Conservation (phyloP, 2,888 invertebrate species). For the Thymelicus sylvestris region DNA sequence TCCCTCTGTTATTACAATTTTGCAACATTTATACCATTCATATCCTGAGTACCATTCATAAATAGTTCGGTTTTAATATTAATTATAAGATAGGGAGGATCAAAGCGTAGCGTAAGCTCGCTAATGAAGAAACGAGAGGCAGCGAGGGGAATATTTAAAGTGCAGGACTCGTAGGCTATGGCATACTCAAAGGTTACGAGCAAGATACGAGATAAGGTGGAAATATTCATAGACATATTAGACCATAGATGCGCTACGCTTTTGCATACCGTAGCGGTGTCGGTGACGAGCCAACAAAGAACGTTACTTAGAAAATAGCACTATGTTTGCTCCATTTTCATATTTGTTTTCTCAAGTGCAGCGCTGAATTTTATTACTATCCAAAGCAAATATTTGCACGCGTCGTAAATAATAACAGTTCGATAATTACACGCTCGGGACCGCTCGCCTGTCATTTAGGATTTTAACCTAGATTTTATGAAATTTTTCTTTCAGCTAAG, state of each 20-base stretch:
- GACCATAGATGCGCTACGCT: slow-evolving; percentile 12
- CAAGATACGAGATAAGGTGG: slow-evolving; percentile 23
- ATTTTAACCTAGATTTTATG: background rate
- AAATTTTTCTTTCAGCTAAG: no score
- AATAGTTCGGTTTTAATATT: background rate
- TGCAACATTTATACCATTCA: no score
- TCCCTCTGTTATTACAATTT: no score
- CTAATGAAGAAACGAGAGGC: slow-evolving; percentile 18
- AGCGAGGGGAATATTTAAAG: slow-evolving; percentile 16
- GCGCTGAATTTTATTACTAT: slow-evolving; percentile 8
- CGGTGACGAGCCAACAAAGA: slow-evolving; percentile 7
- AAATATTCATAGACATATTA: slow-evolving; percentile 27
- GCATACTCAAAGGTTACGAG: slow-evolving; percentile 9
- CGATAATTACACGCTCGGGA: slow-evolving; percentile 7
- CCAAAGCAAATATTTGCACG: slow-evolving; percentile 14
- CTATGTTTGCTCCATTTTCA: slow-evolving; percentile 10
- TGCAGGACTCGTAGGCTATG: background rate
- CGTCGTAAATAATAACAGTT: slow-evolving; percentile 18
- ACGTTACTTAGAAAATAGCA: slow-evolving; percentile 7
- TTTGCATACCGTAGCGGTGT: slow-evolving; percentile 9
- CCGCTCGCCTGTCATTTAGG: background rate
- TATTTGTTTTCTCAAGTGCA: slow-evolving; percentile 17
- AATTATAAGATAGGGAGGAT: background rate
- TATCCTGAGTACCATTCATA: background rate
- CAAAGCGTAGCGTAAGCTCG: background rate